Percentiles rank a stretch among this genome's conserved stretches.
These are phyloP conservation scores for Columba livia DNA, from an alignment of 2,113 vertebrate genomes.

Conservation along the genomic window DNA sequence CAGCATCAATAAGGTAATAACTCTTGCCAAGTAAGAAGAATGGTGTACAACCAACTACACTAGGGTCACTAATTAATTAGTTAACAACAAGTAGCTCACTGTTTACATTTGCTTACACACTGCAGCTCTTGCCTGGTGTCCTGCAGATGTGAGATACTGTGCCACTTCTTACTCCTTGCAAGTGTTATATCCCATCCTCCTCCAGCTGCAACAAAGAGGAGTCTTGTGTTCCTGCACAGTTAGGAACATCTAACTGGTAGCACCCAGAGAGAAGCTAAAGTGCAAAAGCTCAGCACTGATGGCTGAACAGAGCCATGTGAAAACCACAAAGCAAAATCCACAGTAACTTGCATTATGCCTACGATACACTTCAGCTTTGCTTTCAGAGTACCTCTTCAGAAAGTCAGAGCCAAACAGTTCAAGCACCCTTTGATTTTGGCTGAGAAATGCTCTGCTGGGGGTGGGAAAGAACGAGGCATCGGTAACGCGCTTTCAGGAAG, in stretches of 20 bases:
- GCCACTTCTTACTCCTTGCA: neutral
- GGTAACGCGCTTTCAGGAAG: neutral
- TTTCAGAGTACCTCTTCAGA: neutral
- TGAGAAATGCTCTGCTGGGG: neutral
- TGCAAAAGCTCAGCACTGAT: neutral
- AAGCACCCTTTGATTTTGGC: constrained; percentile 13
- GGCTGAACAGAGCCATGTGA: neutral
- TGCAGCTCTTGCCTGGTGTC: neutral
- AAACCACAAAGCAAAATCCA: neutral
- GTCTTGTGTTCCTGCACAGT: neutral
- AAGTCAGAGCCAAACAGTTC: neutral
- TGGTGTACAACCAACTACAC: neutral
- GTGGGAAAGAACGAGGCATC: neutral
- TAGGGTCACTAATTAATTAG: neutral
- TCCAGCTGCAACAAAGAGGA: neutral
- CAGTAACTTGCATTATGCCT: neutral
- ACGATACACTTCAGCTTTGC: neutral
- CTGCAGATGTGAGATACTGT: neutral
- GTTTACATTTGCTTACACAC: neutral
- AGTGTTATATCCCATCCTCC: neutral
- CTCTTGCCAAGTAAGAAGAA: neutral
- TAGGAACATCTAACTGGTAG: neutral
- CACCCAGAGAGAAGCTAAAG: neutral
- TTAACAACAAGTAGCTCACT: neutral
- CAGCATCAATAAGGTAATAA: neutral